Percentiles rank a stretch among this genome's conserved stretches.
Conservation (phyloP, 2,113 vertebrate species). For the Rynchops niger region DNA sequence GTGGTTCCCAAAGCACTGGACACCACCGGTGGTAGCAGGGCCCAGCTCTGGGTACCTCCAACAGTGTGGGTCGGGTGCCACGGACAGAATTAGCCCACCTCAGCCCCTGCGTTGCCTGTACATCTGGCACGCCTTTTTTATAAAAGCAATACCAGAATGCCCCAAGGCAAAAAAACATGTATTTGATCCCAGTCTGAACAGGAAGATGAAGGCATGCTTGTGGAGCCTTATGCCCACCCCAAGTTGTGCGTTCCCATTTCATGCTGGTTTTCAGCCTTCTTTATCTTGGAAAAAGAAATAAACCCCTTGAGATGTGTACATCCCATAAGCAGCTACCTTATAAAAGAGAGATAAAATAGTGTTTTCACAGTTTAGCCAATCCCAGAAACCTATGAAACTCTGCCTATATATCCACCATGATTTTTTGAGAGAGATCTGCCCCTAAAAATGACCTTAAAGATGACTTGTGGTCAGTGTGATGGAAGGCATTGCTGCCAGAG, state of each 20-base stretch:
- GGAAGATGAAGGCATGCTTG: neutral
- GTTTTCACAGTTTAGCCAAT: neutral
- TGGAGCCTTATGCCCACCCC: neutral
- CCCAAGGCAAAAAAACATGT: neutral
- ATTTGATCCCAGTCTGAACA: neutral
- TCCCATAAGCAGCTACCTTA: neutral
- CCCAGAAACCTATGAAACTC: neutral
- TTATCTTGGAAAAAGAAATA: neutral
- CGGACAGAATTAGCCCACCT: neutral
- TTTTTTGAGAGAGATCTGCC: neutral
- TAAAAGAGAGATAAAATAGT: neutral
- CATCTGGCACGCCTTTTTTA: rapidly evolving
- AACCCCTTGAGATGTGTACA: neutral
- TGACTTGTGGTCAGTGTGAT: neutral
- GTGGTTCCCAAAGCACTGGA: neutral
- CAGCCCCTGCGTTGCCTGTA: rapidly evolving
- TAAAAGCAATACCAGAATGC: neutral
- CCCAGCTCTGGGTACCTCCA: neutral
- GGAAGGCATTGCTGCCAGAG: neutral
- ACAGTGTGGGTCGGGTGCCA: rapidly evolving
- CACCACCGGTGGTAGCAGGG: rapidly evolving
- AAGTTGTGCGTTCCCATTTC: neutral
- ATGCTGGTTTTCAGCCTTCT: neutral
- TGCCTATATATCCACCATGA: neutral
- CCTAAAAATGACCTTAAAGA: neutral